Base-by-base conservation (phyloP, 2,888 invertebrate species). In the Rhingia campestris region DNA sequence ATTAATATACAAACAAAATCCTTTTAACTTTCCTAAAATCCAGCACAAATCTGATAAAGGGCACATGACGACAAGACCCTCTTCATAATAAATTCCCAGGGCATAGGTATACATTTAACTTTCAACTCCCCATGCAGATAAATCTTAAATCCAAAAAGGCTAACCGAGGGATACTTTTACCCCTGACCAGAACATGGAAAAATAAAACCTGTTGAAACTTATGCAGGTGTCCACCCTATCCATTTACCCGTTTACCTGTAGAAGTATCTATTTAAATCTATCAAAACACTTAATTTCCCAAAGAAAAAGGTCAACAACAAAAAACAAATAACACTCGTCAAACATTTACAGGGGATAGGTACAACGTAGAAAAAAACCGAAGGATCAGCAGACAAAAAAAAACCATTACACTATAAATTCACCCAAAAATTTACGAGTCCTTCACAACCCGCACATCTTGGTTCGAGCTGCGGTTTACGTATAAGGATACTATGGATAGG, bases 341-440 rank as follows among this genome's bases (percentile, higher is more conserved):
- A 35, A 61, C 43, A 66, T 61, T 63, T 43, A 63, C 32, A 59
- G 53, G 45, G 12, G 37, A 22, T 22, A 22, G 22, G 22, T 22
- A 22, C 22, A 22, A 22, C 22, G 22, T 9, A 53, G 4, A 9
- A 22, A 47, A 47, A 61, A 61, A 14, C 58, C 41, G 51, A 37
- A 74, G 47, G 41, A 73, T 12, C 43, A 33, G 5, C 5, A 73
- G 35, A 41, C 53, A 63, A 75, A 67, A 22, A 43, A 59, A 70
- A 76, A 76, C 76, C 81, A 76, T 81, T 81, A 81, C 76, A 76
- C 59, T 72, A 72, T 76, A 66, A 67, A 76, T 81, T 76, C 72
- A 76, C 72, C 66, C 70, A 76, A 81, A 81, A 81, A 64, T 72
- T 72, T 76, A 76, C 76, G 72, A 75, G 41, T 66, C 56, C 63